Evolutionary conservation across 2,888 invertebrate species (phyloP), one percentile per base, ranked within the genome.

Genomic region (Synanthedon vespiformis): DNA sequence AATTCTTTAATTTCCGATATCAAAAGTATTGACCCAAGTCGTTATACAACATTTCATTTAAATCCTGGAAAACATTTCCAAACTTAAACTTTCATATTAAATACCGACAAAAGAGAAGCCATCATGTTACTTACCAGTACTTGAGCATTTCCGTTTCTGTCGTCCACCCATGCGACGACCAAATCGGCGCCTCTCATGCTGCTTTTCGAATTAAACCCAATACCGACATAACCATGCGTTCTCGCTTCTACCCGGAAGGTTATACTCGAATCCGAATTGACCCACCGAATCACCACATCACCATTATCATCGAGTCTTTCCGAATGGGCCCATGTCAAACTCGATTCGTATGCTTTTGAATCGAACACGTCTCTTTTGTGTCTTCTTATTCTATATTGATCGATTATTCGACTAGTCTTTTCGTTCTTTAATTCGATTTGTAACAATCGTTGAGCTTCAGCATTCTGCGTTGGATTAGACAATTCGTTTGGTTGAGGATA

Each of bases 121-220:
- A 34, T 34, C 5, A 10, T 18, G 57, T 62, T 67, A 89, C 92
- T 92, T 81, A 94, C 94, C 92, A 94, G 91, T 80, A 94, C 90
- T 81, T 93, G 92, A 64, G 93, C 93, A 82, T 79, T 83, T 63
- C 83, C 85, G 67, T 80, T 85, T 67, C 78, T 78, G 72, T 93
- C 92, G 83, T 94, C 93, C 62, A 96, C 93, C 96, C 96, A 96
- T 56, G 94, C 95, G 72, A 96, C 91, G 62, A 95, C 92, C 83
- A 97, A 91, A 89, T 97, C 96, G 55, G 95, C 92, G 50, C 94
- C 94, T 68, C 91, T 89, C 91, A 94, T 92, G 61, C 91, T 90
- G 58, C 94, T 94, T 70, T 91, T 92, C 53, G 90, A 90, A 61
- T 95, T 95, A 78, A 96, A 94, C 55, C 96, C 97, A 66, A 96